Evolutionary conservation across 2,113 vertebrate species (phyloP), one percentile per base, ranked within the genome.

Genomic region (Gobius niger): DNA sequence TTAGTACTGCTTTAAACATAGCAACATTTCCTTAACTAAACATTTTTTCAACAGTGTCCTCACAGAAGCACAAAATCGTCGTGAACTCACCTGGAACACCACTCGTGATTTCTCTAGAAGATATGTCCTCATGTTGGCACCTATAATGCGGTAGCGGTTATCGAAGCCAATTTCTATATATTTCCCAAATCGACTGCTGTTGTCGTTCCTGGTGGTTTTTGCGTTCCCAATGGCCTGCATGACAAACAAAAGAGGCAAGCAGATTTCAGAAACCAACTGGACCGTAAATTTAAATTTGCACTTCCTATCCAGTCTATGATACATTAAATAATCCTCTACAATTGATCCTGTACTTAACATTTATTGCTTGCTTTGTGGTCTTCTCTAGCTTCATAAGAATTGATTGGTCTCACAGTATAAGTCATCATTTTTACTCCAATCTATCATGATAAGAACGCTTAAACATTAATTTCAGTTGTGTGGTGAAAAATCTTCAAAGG

Each of bases 61-160:
- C 5, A 24, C 34, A 44, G 18, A 42, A 47, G 51, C 15, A 49
- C 57, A 10, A 9, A 44, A 47, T 64, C 24, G n/a, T 4, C 47
- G 16, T 41, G 63, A 15, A 34, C 88, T 93, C 92, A 99, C 98
- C 95, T 99, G 98, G 87, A 99, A 99, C 9, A 99, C 95, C 72
- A 99, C 97, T 78, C 98, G 91, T 1, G 98, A 99, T 75, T 99
- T 99, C 82, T 99, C 98, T 82, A 99, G 91, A 62, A 99, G 95
- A 79, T 99, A 99, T 53, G 98, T 99, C 86, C 98, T 97, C 98
- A 99, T 99, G 88, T 99, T 98, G 85, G 98, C 98, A 63, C 98
- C 97, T 44, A 95, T 95, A 88, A 99, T 99, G 60, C 94, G 94
- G 76, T 94, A 96, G 42, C 94, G 92, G 76, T 89, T 95, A 90